These are phyloP conservation scores for Turdus rufiventris DNA, from an alignment of 2,113 vertebrate genomes.

Conservation along the genomic window DNA sequence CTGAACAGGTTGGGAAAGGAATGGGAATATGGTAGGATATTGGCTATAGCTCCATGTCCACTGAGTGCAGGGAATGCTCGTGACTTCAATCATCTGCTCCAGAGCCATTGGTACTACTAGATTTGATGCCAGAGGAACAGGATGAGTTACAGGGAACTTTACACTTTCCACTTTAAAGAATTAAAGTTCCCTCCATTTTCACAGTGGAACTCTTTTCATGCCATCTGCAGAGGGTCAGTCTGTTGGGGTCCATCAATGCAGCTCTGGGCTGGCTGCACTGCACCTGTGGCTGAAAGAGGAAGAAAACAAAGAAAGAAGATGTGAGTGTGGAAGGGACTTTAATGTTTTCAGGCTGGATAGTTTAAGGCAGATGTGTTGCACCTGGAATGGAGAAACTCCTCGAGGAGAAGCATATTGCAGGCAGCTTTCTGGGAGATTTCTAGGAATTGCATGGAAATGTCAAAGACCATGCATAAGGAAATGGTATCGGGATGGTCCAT, in stretches of 20 bases:
- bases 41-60: not conserved
- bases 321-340: accelerated
- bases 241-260: not conserved
- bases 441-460: not conserved
- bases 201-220: not conserved
- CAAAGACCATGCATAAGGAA: not conserved
- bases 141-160: not conserved
- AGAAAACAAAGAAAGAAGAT: not conserved
- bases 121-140: not conserved
- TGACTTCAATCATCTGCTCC: not conserved
- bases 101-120: not conserved
- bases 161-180: not conserved
- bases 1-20: not conserved
- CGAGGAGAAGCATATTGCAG: not conserved
- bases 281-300: not conserved
- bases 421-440: not conserved
- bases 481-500: not conserved
- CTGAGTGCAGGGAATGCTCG: not conserved
- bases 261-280: not conserved
- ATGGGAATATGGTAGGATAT: not conserved
- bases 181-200: not conserved
- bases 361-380: not conserved
- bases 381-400: not conserved
- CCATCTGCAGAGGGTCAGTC: not conserved
- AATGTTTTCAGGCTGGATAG: not conserved